Base-by-base conservation (phyloP, 2,797 vertebrate genomes). In the Bradypodion pumilum region DNA sequence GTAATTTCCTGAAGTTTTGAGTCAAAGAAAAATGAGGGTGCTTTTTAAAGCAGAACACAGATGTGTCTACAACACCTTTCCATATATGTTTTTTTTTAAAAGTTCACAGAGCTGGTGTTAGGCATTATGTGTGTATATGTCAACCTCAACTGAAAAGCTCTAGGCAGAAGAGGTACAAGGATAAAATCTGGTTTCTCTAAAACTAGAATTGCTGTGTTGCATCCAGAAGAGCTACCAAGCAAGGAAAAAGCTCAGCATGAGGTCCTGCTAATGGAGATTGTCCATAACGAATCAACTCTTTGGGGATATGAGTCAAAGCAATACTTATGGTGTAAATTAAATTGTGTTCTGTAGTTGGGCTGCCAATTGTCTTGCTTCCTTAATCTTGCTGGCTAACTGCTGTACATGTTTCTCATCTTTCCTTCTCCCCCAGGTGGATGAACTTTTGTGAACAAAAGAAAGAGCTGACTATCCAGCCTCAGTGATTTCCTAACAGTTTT, bases 301-400 rank as follows among this genome's bases (percentile, higher is more conserved):
- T 62, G 12, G 75, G 68, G 40, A 63, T 42, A 44, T 68, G 27
- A 66, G 65, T 66, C 81, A 68, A 56, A 83, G n/a, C 46, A 76
- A 52, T 84, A 78, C 13, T 49, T 63, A 82, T 52, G 42, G 44
- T 82, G 72, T 66, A 49, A 82, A 82, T 82, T 46, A 49, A 62
- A 63, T 62, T 72, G 12, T 10, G 2, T 5, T 62, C 75, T 63
- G n/a, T 25, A 29, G 49, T 37, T 72, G 25, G 37, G 25, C 40
- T 78, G 42, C 76, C 75, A 78, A 37, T 78, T 37, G 35, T 49
- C 40, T 78, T 63, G 25, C 40, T 63, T n/a, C 68, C 75, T 72
- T 68, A 69, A 69, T n/a, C 37, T 70, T 72, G 32, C 68, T 63
- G 68, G 40, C 23, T 84, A 35, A 46, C 56, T 63, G 66, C n/a